These are phyloP conservation scores for Neosalanx taihuensis DNA, from an alignment of 2,797 vertebrate species.

Conservation along the genomic window DNA sequence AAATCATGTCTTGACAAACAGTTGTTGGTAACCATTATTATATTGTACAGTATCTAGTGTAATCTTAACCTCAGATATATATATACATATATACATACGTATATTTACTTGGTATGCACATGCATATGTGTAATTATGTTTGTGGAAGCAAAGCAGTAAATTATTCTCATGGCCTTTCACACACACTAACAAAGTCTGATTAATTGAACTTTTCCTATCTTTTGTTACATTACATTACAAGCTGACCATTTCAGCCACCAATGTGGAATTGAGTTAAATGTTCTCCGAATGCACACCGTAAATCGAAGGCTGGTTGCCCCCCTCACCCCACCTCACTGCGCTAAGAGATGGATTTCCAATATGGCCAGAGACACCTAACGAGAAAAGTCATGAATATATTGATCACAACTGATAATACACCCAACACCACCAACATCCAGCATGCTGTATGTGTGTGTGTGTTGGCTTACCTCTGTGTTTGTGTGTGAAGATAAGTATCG, in stretches of 20 bases:
- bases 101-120: constrained; percentile 47
- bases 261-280: constrained; percentile 49
- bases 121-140: constrained; percentile 50
- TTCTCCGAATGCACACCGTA: constrained; percentile 54
- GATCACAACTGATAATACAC: constrained; percentile 56
- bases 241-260: constrained; percentile 38
- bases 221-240: constrained; percentile 38
- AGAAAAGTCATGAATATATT: constrained; percentile 63
- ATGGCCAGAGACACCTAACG: constrained; percentile 41
- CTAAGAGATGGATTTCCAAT: constrained; percentile 60
- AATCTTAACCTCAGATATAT: constrained; percentile 33
- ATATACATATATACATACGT: constrained; percentile 21
- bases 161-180: constrained; percentile 16
- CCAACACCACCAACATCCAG: constrained; percentile 44
- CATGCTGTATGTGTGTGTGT: constrained; percentile 25
- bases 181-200: constrained; percentile 21
- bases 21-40: constrained; percentile 48
- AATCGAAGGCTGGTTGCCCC: constrained; percentile 42
- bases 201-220: constrained; percentile 36
- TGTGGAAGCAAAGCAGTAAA: constrained; percentile 42
- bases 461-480: constrained; percentile 6
- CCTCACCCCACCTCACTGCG: constrained; percentile 32
- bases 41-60: constrained; percentile 47
- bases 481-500: constrained; percentile 31
- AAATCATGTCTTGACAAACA: constrained; percentile 34